Evolutionary conservation across 30 jellyfish, hydroid and myxozoan genomes (phyloP).

Genomic region (Catostylus mosaicus): DNA sequence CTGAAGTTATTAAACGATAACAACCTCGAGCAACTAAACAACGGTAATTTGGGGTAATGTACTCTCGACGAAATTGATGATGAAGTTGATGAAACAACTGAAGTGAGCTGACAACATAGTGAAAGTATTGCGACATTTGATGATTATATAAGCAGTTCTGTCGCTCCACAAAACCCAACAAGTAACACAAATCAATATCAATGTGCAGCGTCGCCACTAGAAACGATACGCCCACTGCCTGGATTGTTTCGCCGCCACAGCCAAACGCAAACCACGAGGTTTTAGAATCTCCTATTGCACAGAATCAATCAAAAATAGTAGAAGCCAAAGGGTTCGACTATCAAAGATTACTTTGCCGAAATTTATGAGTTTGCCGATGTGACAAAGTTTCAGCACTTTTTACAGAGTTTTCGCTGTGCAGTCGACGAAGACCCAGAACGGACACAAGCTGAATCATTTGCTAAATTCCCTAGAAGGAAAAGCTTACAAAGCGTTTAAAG

Average conservation of each 20-base stretch:
- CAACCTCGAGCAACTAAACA: background rate
- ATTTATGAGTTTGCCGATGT: conserved; percentile 31
- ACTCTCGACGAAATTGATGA: background rate
- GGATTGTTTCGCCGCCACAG: background rate
- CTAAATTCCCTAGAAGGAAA: conserved; percentile 40
- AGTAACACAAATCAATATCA: background rate
- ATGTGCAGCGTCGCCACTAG: background rate
- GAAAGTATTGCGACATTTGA: background rate
- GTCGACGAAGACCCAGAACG: background rate
- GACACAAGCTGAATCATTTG: conserved; percentile 22
- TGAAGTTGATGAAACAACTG: background rate
- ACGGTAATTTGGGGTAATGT: background rate
- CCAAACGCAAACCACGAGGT: background rate
- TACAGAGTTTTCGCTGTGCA: conserved; percentile 14
- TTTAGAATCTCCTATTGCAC: background rate
- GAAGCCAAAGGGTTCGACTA: conserved; percentile 17
- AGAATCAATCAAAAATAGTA: background rate
- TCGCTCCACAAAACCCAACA: background rate
- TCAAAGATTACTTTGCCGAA: conserved; percentile 31
- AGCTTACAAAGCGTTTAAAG: conserved; percentile 33
- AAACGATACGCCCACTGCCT: background rate
- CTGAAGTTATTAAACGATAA: too few species aligned
- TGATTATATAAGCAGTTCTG: background rate
- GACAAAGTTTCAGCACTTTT: conserved; percentile 18
- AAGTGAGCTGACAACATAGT: background rate